These are phyloP conservation scores for Acanthurus tractus DNA, from an alignment of 2,797 vertebrate species.

Conservation along the genomic window DNA sequence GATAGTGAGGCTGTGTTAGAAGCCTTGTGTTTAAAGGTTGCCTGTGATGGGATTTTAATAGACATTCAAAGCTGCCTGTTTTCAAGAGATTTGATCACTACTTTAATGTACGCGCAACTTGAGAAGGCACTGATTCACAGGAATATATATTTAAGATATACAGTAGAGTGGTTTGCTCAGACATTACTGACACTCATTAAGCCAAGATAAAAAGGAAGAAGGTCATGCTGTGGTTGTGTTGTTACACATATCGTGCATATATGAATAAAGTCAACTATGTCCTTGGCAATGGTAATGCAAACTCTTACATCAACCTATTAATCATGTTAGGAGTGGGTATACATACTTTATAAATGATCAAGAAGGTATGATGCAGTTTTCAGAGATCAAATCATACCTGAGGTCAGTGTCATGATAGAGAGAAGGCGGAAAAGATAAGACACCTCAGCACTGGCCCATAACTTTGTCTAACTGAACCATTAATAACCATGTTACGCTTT, in stretches of 20 bases:
- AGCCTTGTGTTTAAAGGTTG: constrained; percentile 19
- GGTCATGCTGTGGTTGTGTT: background rate
- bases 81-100: constrained; percentile 22
- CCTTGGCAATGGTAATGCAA: background rate
- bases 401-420: constrained; percentile 29
- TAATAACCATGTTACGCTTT: constrained; percentile 39
- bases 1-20: constrained; percentile 7
- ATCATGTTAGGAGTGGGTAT: background rate
- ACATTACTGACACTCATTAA: constrained; percentile 13
- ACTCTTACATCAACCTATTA: constrained; percentile 6
- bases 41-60: constrained; percentile 4
- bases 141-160: background rate
- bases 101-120: constrained; percentile 7
- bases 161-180: background rate
- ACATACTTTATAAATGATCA: background rate
- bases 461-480: constrained; percentile 39
- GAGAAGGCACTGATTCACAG: background rate
- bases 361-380: constrained; percentile 5
- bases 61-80: constrained; percentile 14
- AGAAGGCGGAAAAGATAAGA: constrained; percentile 35
- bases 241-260: background rate
- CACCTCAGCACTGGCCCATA: constrained; percentile 19
- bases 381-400: constrained; percentile 30
- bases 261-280: background rate
- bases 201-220: background rate